These are phyloP conservation scores for Drosophila baimaii DNA, from an alignment of 1,140 invertebrate genomes.

Conservation along the genomic window DNA sequence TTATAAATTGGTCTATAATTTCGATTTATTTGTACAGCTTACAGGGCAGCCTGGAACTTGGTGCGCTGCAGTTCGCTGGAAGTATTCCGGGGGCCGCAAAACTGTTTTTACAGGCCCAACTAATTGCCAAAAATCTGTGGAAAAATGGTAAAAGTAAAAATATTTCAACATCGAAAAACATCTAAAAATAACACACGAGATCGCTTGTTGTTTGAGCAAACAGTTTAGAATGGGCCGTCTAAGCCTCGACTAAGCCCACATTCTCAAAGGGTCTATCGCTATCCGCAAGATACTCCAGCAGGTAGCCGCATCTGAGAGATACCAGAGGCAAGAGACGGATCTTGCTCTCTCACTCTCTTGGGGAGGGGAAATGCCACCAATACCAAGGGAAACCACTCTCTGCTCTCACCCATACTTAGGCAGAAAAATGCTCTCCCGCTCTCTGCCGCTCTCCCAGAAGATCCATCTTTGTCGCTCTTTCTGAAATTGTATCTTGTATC, in stretches of 20 bases:
- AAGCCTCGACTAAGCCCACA: slow-evolving; percentile 62
- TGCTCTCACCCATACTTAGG: slow-evolving; percentile 13
- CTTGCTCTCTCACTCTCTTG: neutral
- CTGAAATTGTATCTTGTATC: slow-evolving; percentile 26
- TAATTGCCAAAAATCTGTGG: slow-evolving; percentile 74
- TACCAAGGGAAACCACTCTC: slow-evolving; percentile 15
- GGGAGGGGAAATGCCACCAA: slow-evolving; percentile 62
- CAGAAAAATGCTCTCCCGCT: slow-evolving; percentile 32
- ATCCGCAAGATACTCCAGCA: slow-evolving; percentile 46
- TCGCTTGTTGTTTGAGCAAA: slow-evolving; percentile 63
- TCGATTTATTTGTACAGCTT: slow-evolving; percentile 78
- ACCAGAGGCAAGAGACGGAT: slow-evolving; percentile 17
- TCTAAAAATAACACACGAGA: slow-evolving; percentile 60
- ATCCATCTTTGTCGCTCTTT: neutral
- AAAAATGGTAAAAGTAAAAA: slow-evolving; percentile 51
- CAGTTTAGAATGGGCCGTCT: slow-evolving; percentile 55
- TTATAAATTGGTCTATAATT: slow-evolving; percentile 84
- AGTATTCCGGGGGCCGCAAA: slow-evolving; percentile 19
- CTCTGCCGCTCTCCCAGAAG: slow-evolving; percentile 9
- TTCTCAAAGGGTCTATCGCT: slow-evolving; percentile 37
- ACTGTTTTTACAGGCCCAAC: slow-evolving; percentile 68
- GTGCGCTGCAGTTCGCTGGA: slow-evolving; percentile 27
- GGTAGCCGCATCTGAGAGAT: slow-evolving; percentile 47
- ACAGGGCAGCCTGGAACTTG: slow-evolving; percentile 5
- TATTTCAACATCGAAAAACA: slow-evolving; percentile 26